Evolutionary conservation across 1,140 invertebrate genomes (phyloP).

Genomic region (Drosophila asahinai): DNA sequence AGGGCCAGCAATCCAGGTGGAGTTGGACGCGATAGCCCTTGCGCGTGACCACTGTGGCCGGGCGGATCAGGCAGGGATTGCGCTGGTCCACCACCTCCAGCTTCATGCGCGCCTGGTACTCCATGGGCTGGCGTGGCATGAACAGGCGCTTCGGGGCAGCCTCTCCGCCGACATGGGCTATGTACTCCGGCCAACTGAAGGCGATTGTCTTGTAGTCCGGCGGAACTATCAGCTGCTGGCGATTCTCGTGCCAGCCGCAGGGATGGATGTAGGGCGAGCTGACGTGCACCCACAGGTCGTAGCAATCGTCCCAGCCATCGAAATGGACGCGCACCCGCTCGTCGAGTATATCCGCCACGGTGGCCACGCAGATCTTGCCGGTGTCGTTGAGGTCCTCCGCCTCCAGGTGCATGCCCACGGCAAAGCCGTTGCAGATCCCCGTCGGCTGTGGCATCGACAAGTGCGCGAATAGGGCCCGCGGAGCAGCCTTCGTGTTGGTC

Average conservation of each 20-base stretch:
- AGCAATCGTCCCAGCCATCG: conserved; percentile 97
- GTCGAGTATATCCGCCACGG: conserved; percentile 93
- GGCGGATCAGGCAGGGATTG: conserved; percentile 91
- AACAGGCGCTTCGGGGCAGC: conserved; percentile 94
- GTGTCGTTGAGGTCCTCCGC: conserved; percentile 97
- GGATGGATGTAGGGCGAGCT: conserved; percentile 97
- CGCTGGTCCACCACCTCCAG: conserved; percentile 96
- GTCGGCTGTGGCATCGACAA: conserved; percentile 72
- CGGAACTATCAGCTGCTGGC: conserved; percentile 92
- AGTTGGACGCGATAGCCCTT: conserved; percentile 92
- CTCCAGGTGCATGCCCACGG: conserved; percentile 96
- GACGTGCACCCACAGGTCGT: conserved; percentile 97
- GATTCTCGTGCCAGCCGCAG: conserved; percentile 95
- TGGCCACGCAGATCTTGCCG: conserved; percentile 94
- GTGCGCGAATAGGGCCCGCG: conserved; percentile 90
- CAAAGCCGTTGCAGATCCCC: conserved; percentile 54
- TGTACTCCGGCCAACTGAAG: conserved; percentile 95
- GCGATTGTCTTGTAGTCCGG: conserved; percentile 89
- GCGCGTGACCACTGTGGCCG: conserved; percentile 93
- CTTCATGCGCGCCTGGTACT: conserved; percentile 95
- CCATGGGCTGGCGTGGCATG: conserved; percentile 90
- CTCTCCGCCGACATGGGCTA: conserved; percentile 89
- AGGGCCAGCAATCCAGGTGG: conserved; percentile 96
- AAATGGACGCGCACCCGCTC: conserved; percentile 96
- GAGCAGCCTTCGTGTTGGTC: conserved; percentile 91